phyloP scores from a whole-genome alignment of 2,888 invertebrate species.

The Mesorhabditis spiculigera region DNA sequence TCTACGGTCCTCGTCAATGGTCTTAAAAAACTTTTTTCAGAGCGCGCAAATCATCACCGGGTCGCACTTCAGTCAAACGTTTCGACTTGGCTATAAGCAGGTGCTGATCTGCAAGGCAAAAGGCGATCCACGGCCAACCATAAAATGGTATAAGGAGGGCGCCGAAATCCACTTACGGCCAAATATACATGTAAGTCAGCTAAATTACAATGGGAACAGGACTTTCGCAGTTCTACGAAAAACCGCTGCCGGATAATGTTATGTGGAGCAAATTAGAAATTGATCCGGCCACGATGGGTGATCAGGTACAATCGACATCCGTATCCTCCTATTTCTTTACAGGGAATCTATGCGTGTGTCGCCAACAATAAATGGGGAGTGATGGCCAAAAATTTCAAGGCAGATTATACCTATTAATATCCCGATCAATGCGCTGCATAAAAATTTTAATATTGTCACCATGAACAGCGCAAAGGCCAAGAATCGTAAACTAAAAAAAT shows the following conservation, averaged over 20 bases:
- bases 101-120: constrained; percentile 85
- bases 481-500: too few species aligned
- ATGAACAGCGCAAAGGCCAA: too few species aligned
- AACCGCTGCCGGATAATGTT: constrained; percentile 44
- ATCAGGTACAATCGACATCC: constrained; percentile 30
- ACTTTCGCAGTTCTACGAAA: constrained; percentile 53
- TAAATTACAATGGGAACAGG: neutral
- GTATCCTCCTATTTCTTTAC: neutral
- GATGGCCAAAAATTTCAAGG: constrained; percentile 58
- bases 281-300: constrained; percentile 58
- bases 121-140: constrained; percentile 83
- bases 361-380: constrained; percentile 56
- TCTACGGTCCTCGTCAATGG: neutral
- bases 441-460: too few species aligned
- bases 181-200: constrained; percentile 49
- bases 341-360: constrained; percentile 53
- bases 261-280: constrained; percentile 57
- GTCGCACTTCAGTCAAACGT: constrained; percentile 53
- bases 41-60: constrained; percentile 56
- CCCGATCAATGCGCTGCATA: too few species aligned
- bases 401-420: constrained; percentile 53
- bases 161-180: constrained; percentile 74
- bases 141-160: constrained; percentile 93
- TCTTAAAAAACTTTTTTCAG: constrained; percentile 23
- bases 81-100: constrained; percentile 81